phyloP scores from a whole-genome alignment of 2,797 vertebrate species.

The Lates japonicus region DNA sequence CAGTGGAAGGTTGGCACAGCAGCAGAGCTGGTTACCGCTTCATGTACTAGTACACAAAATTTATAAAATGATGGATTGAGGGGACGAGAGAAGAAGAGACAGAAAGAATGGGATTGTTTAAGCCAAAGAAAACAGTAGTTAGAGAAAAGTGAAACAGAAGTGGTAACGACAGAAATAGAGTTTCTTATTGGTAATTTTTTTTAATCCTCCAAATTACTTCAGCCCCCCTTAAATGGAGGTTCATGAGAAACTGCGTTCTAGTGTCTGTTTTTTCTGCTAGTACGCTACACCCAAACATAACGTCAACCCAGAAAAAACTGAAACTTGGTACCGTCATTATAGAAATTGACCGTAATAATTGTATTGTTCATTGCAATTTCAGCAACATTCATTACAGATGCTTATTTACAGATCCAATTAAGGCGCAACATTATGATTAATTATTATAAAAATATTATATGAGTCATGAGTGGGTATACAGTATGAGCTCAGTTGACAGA shows the following conservation, averaged over 20 bases:
- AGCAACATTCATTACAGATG: neutral
- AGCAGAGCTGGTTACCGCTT: slow-evolving; percentile 28
- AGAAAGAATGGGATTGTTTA: slow-evolving; percentile 22
- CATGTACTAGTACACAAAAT: slow-evolving; percentile 31
- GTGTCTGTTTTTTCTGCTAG: no score
- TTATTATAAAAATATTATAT: neutral
- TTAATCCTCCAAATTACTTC: neutral
- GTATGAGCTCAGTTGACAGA: neutral
- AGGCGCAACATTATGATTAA: neutral
- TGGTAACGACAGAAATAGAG: slow-evolving; percentile 10
- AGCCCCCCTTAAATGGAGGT: no score
- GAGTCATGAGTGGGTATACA: neutral
- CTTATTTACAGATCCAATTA: neutral
- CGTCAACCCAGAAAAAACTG: neutral
- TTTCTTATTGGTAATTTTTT: neutral
- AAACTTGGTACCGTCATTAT: neutral
- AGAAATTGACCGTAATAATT: neutral
- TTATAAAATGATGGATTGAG: slow-evolving; percentile 40
- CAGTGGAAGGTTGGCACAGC: slow-evolving; percentile 33
- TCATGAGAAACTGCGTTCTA: no score
- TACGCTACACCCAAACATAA: no score
- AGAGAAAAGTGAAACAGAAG: slow-evolving; percentile 36
- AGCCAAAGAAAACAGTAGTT: slow-evolving; percentile 39
- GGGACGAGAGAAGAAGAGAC: slow-evolving; percentile 32
- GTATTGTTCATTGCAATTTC: neutral